Evolutionary conservation across 2,797 vertebrate species (phyloP).

Genomic region (Molossus molossus): DNA sequence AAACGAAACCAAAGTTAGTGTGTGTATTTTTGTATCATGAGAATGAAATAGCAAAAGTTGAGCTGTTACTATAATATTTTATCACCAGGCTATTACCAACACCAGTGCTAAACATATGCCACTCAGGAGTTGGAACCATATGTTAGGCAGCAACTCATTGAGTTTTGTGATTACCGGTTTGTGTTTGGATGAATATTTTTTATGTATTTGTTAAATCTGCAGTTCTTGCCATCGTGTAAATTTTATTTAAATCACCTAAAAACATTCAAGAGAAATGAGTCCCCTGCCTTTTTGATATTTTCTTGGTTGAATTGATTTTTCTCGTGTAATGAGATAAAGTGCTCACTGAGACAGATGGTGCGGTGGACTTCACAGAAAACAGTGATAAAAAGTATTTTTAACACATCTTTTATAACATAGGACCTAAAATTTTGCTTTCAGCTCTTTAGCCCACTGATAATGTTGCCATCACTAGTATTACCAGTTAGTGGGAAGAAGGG

Average conservation of each 20-base stretch:
- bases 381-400: conserved; percentile 60
- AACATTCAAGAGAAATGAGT: conserved; percentile 46
- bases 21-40: conserved; percentile 9
- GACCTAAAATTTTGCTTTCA: conserved; percentile 64
- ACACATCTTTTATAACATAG: conserved; percentile 24
- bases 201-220: conserved; percentile 50
- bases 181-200: conserved; percentile 74
- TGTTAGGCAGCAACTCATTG: conserved; percentile 79
- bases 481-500: conserved; percentile 43
- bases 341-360: conserved; percentile 55
- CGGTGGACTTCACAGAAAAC: conserved; percentile 69
- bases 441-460: conserved; percentile 53
- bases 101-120: conserved; percentile 77
- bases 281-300: conserved; percentile 57
- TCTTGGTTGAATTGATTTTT: conserved; percentile 64
- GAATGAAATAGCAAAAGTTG: conserved; percentile 65
- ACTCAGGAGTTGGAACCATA: conserved; percentile 79
- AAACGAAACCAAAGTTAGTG: conserved; percentile 65
- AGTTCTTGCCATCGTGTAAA: conserved; percentile 54
- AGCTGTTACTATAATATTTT: conserved; percentile 73
- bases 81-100: conserved; percentile 15
- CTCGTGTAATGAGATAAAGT: conserved; percentile 62
- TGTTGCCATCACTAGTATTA: conserved; percentile 46
- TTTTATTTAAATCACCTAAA: conserved; percentile 68
- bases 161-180: conserved; percentile 60